Evolutionary conservation across 2,113 vertebrate species (phyloP).

Genomic region (Dascyllus trimaculatus): DNA sequence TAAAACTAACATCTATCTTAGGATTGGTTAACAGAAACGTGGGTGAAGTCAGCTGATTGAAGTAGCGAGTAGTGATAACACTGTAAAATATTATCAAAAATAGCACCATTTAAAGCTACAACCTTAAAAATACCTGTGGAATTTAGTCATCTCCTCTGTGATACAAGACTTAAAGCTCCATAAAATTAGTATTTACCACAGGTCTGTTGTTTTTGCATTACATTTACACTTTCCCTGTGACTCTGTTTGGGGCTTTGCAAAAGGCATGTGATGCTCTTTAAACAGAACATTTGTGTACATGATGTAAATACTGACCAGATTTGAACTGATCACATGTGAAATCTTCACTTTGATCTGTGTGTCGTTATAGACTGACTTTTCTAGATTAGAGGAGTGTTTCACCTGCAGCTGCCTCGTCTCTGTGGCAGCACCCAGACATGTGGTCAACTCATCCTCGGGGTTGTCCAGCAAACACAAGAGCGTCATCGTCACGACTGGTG

Average conservation of each 20-base stretch:
- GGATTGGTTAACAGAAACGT: background rate
- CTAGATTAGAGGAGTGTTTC: slow-evolving; percentile 22
- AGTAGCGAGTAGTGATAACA: background rate
- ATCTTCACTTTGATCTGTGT: slow-evolving; percentile 2
- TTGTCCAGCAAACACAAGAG: slow-evolving; percentile 5
- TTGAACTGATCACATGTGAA: background rate
- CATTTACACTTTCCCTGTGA: slow-evolving; percentile 5
- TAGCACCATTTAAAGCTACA: background rate
- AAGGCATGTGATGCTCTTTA: slow-evolving; percentile 1
- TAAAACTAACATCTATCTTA: background rate
- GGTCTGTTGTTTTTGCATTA: slow-evolving; percentile 14
- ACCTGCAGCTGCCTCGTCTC: slow-evolving; percentile 15
- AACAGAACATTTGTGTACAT: slow-evolving; percentile 32
- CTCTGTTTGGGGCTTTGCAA: background rate
- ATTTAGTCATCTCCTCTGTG: background rate
- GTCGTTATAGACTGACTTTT: slow-evolving; percentile 20
- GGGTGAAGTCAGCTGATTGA: no score
- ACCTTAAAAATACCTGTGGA: background rate
- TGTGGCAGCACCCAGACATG: slow-evolving; percentile 22
- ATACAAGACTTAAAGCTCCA: background rate
- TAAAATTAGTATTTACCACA: background rate
- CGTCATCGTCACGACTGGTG: no score
- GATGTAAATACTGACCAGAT: slow-evolving; percentile 53
- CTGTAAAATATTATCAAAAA: background rate
- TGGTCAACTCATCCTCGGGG: slow-evolving; percentile 1